These are phyloP conservation scores for Andricus quercusramuli DNA, from an alignment of 2,888 invertebrate genomes.

Conservation along the genomic window DNA sequence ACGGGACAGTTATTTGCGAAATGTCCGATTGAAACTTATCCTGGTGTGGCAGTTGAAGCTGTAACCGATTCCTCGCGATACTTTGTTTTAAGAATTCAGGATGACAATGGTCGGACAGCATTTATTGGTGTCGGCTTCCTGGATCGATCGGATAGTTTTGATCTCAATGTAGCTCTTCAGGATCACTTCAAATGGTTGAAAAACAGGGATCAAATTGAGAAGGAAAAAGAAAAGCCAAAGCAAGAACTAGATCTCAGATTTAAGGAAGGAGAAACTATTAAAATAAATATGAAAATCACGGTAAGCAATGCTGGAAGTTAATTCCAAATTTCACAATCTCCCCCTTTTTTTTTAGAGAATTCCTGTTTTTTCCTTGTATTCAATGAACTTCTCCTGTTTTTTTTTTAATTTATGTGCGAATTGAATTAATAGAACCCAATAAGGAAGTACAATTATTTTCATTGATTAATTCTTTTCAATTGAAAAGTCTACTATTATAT, in stretches of 20 bases:
- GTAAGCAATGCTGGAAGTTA: constrained; percentile 79
- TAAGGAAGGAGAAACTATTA: constrained; percentile 99
- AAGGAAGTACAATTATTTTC: too few species aligned
- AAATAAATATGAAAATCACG: constrained; percentile 98
- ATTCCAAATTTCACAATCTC: too few species aligned
- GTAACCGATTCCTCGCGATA: constrained; percentile 99
- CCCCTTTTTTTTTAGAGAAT: too few species aligned
- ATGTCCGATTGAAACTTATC: constrained; percentile 97
- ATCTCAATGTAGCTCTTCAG: constrained; percentile 98
- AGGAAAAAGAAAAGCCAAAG: constrained; percentile 88
- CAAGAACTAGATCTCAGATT: constrained; percentile 96
- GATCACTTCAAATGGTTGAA: constrained; percentile 98
- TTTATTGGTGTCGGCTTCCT: constrained; percentile 99
- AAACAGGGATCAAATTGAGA: constrained; percentile 89
- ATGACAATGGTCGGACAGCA: constrained; percentile 95
- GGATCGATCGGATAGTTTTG: constrained; percentile 98
- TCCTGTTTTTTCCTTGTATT: too few species aligned
- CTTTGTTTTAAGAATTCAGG: constrained; percentile 96
- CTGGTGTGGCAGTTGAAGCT: constrained; percentile 95
- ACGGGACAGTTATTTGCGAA: constrained; percentile 97
- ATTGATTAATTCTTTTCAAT: too few species aligned
- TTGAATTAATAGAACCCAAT: too few species aligned
- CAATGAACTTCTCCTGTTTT: too few species aligned
- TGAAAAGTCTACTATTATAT: too few species aligned
- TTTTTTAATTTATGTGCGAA: too few species aligned